Evolutionary conservation across 1,140 invertebrate genomes (phyloP).

Genomic region (Bradynema listronoti): DNA sequence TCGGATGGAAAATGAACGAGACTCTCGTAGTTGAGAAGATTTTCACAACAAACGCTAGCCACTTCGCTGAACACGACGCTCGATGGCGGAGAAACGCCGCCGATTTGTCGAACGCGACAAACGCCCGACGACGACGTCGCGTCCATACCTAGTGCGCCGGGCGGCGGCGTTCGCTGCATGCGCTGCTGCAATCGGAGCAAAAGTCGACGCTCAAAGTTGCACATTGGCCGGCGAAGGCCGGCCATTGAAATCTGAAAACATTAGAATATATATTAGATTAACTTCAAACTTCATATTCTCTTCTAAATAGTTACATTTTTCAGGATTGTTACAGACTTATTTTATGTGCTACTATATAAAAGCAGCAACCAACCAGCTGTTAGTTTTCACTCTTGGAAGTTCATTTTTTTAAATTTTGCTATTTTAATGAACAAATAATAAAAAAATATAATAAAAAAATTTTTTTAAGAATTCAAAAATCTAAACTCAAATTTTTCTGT

Average conservation of each 20-base stretch:
- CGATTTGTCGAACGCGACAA: slow-evolving; percentile 10
- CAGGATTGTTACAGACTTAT: no score
- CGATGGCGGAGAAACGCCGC: slow-evolving; percentile 1
- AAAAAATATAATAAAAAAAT: not conserved
- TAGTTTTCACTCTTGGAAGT: no score
- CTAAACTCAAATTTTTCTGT: not conserved
- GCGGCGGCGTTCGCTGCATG: not conserved
- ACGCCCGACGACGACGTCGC: slow-evolving; percentile 6
- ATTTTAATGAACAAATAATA: no score
- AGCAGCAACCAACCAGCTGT: no score
- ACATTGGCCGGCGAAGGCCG: slow-evolving; percentile 33
- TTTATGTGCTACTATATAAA: no score
- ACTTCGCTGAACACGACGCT: slow-evolving; percentile 37
- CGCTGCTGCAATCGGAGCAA: slow-evolving; percentile 24
- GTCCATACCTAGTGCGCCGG: slow-evolving; percentile 2
- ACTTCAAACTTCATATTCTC: no score
- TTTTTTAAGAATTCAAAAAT: not conserved
- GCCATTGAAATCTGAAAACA: slow-evolving; percentile 34
- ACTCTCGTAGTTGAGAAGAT: slow-evolving; percentile 41
- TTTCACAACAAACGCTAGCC: slow-evolving; percentile 49
- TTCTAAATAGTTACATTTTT: no score
- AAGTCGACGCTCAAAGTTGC: slow-evolving; percentile 23
- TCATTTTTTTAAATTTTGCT: no score
- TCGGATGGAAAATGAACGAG: slow-evolving; percentile 35
- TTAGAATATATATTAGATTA: no score